These are phyloP conservation scores for Cephus pulcher DNA, from an alignment of 2,888 invertebrate species.

Conservation along the genomic window DNA sequence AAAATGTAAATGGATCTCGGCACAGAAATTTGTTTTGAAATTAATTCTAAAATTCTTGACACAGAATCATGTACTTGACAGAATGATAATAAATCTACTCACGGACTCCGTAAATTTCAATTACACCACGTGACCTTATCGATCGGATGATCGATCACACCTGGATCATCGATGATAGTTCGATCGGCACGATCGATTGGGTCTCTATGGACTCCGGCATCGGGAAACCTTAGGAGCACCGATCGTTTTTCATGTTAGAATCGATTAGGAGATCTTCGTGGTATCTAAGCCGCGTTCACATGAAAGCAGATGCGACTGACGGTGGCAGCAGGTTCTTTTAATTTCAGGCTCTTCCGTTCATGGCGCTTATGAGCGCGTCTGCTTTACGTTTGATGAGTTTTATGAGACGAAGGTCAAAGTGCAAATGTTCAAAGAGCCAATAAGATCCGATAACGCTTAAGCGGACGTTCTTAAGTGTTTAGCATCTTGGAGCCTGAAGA, in stretches of 20 bases:
- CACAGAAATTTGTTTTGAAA: neutral
- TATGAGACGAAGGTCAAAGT: slow-evolving; percentile 57
- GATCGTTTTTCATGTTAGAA: neutral
- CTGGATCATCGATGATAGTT: neutral
- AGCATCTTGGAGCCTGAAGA: neutral
- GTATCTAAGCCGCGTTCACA: neutral
- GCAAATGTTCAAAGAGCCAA: slow-evolving; percentile 56
- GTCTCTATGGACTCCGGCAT: neutral
- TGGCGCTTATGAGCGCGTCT: slow-evolving; percentile 34
- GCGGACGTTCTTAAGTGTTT: slow-evolving; percentile 42
- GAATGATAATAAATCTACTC: neutral
- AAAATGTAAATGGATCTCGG: neutral
- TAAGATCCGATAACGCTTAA: slow-evolving; percentile 34
- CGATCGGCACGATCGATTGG: neutral
- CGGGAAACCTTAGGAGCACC: neutral
- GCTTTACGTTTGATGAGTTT: slow-evolving; percentile 52
- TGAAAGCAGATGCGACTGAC: neutral
- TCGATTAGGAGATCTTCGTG: neutral
- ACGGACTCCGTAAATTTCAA: neutral
- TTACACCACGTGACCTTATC: neutral
- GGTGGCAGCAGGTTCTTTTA: neutral
- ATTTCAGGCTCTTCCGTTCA: neutral
- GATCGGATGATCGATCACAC: neutral
- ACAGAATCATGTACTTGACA: neutral
- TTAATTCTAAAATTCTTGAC: neutral